Base-by-base conservation (phyloP, 92 coral and sea anemone genomes). In the Porites divaricata region DNA sequence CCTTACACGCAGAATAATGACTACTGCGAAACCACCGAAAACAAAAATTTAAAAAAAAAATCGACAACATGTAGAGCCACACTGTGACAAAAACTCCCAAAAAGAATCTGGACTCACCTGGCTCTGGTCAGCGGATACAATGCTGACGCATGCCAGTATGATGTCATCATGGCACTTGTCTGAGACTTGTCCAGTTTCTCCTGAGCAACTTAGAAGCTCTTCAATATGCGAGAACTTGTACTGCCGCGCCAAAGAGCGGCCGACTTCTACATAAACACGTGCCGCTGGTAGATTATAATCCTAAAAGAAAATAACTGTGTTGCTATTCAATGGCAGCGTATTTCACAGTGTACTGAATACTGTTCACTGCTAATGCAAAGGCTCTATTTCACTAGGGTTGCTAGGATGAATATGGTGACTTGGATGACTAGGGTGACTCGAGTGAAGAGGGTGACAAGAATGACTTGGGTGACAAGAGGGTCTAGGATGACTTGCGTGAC, bases 141-240 rank as follows among this genome's bases (percentile, higher is more conserved):
- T 93, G 28, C 94, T 90, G 77, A 96, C 97, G 78, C 98, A 90
- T 63, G 93, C 95, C 17, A 96, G 91, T 62, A 96, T 91, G 83
- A 97, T 93, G 23, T 92, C 96, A 81, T 97, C 99, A 58, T 95
- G 95, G 56, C 96, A 95, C 88, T 86, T 93, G 62, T 94, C 97
- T 24, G 85, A 93, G 56, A 97, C 93, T 79, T 92, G 92, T 14
- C 99, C 93, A 21, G 98, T 89, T 70, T 97, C 98, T 23, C 87
- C 89, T 22, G 93, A 98, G 76, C 93, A 93, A 17, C 93, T 87
- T 76, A 95, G 81, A 49, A 97, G 81, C 71, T 93, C 94, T 79
- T 93, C 98, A 67, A 97, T 91, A 79, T 95, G 98, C 19, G 69
- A 73, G 75, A 86, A 97, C 81, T 92, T 95, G 85, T 97, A 95